Evolutionary conservation across 1,140 invertebrate genomes (phyloP).

Genomic region (Apocrypta bakeri): DNA sequence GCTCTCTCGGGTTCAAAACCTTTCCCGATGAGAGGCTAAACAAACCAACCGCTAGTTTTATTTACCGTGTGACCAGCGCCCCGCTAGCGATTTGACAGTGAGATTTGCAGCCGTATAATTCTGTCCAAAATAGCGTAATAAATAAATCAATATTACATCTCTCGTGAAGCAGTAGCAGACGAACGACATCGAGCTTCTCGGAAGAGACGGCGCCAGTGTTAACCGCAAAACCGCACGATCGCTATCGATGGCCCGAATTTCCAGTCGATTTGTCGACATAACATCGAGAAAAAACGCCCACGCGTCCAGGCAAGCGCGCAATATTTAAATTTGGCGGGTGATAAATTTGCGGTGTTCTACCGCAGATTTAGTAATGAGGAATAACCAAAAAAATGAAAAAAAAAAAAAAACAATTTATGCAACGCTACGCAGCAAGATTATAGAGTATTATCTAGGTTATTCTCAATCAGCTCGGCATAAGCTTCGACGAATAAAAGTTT

Average conservation of each 20-base stretch:
- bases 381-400: background rate
- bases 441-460: background rate
- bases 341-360: background rate
- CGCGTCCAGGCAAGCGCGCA: background rate
- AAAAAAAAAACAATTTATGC: background rate
- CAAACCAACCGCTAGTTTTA: background rate
- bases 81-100: background rate
- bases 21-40: background rate
- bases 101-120: background rate
- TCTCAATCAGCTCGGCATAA: background rate
- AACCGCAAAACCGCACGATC: constrained; percentile 34
- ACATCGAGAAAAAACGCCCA: background rate
- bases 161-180: background rate
- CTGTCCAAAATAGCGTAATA: constrained; percentile 21
- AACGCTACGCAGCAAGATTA: background rate
- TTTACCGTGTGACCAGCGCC: background rate
- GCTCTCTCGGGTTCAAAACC: too few relatives aligned
- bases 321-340: constrained; percentile 6
- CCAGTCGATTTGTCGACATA: background rate
- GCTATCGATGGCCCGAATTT: constrained; percentile 19
- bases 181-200: background rate
- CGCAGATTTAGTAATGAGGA: background rate
- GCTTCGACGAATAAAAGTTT: background rate
- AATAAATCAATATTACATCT: constrained; percentile 12
- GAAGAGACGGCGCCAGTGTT: constrained; percentile 26